These are phyloP conservation scores for Cyclura pinguis DNA, from an alignment of 2,797 vertebrate species.

Conservation along the genomic window DNA sequence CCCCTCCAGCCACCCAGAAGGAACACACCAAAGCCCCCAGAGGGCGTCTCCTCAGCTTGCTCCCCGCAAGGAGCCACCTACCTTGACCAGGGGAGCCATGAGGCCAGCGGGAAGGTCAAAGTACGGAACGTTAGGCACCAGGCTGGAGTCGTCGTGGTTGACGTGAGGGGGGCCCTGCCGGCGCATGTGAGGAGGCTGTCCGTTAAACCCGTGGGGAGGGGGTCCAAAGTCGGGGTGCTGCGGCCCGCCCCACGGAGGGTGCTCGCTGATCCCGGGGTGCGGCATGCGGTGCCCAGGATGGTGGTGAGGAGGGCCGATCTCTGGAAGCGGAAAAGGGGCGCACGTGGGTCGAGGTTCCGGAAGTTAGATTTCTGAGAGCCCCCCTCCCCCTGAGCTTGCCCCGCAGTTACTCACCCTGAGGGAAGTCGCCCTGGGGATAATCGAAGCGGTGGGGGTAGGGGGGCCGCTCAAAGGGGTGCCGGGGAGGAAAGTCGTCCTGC, in stretches of 20 bases:
- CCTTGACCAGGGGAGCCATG: constrained; percentile 97
- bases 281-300: constrained; percentile 94
- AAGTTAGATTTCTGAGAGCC: too few relatives aligned
- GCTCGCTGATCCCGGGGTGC: constrained; percentile 91
- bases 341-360: too few relatives aligned
- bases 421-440: constrained; percentile 94
- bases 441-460: constrained; percentile 96
- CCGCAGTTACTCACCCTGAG: constrained; percentile 83
- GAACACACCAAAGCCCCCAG: too few relatives aligned
- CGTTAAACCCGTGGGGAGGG: constrained; percentile 94
- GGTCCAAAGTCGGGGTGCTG: constrained; percentile 96
- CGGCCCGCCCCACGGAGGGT: constrained; percentile 93
- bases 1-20: not conserved
- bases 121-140: constrained; percentile 98
- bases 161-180: constrained; percentile 90
- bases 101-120: constrained; percentile 97
- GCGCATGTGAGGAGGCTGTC: constrained; percentile 94
- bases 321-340: constrained; percentile 71
- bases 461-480: constrained; percentile 94
- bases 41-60: not conserved
- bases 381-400: not conserved
- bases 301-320: constrained; percentile 95
- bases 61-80: constrained; percentile 58
- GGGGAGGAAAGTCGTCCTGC: constrained; percentile 96
- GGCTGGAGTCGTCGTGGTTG: constrained; percentile 93